Evolutionary conservation across 2,888 invertebrate genomes (phyloP), one percentile per base, ranked within the genome.

Genomic region (Baccha elongata): DNA sequence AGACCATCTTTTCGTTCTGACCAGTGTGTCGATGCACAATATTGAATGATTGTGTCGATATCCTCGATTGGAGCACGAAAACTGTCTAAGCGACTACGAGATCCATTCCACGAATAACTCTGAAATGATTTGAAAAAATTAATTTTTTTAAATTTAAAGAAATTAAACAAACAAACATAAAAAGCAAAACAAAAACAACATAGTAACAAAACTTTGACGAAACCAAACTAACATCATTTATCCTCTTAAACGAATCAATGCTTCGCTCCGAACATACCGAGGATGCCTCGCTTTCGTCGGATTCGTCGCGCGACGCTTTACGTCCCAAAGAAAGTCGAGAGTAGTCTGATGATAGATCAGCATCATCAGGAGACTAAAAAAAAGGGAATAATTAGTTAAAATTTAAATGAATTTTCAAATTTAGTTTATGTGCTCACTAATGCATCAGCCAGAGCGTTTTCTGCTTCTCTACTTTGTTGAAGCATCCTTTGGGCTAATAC

Each of bases 1-100:
- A 99, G 93, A 13, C 99, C 99, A 87, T 99, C 99, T 90, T 98
- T 98, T 72, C 99, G 91, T 89, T 99, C 99, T 37, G 96, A 95
- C 98, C 98, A 98, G 88, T 97, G 96, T 23, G 96, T 95, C 88
- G 96, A 96, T 65, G 96, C 95, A 90, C 98, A 96, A 86, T 95
- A 94, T 40, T 94, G 94, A 84, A 98, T 95, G 88, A 98, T 97
- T 87, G 96, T 96, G 85, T 93, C 93, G 85, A 96, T 95, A 88
- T 96, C 96, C 93, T 97, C 93, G 85, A 92, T 93, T 0, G 93
- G 91, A 0, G 93, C 92, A 0, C 93, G 92, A 88, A 92, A 93
- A 90, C 93, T 93, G 87, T 95, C 94, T 81, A 96, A 92, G 46
- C 96, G 94, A 87, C 94, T 94, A 87, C 94, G 95, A 11, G 96